Conservation (phyloP, 2,888 invertebrate genomes). For the Antheraea yamamai region DNA sequence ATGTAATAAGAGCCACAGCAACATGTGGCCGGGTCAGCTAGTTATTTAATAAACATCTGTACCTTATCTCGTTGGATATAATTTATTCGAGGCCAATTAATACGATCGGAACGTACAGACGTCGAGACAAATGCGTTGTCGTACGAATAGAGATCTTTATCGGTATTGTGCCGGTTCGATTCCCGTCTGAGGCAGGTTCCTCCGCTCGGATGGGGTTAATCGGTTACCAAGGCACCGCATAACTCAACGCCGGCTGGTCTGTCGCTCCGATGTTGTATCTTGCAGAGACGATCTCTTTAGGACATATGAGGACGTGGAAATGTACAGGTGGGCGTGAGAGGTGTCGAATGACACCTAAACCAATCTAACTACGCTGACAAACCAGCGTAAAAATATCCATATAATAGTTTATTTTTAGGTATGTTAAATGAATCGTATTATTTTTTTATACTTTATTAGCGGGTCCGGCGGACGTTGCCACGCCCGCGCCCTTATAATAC, state of each 20-base stretch:
- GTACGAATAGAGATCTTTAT: slow-evolving; percentile 65
- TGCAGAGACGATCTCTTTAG: not conserved
- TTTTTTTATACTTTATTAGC: too few species aligned
- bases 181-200: slow-evolving; percentile 26
- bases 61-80: not conserved
- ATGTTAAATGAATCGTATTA: too few species aligned
- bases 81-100: slow-evolving; percentile 18
- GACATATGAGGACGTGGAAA: not conserved
- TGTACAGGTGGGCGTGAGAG: not conserved
- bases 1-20: too few species aligned
- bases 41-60: not conserved
- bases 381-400: not conserved
- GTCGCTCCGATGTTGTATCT: not conserved
- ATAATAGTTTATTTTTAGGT: too few species aligned
- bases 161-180: slow-evolving; percentile 40
- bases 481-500: too few species aligned
- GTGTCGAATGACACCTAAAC: not conserved
- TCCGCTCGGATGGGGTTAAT: slow-evolving; percentile 8
- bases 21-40: not conserved
- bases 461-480: too few species aligned
- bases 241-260: not conserved
- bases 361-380: not conserved
- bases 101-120: slow-evolving; percentile 35
- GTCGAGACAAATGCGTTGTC: slow-evolving; percentile 59
- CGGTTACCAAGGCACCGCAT: slow-evolving; percentile 4